phyloP scores from a whole-genome alignment of 2,797 vertebrate species.

The Chelidonichthys spinosus region DNA sequence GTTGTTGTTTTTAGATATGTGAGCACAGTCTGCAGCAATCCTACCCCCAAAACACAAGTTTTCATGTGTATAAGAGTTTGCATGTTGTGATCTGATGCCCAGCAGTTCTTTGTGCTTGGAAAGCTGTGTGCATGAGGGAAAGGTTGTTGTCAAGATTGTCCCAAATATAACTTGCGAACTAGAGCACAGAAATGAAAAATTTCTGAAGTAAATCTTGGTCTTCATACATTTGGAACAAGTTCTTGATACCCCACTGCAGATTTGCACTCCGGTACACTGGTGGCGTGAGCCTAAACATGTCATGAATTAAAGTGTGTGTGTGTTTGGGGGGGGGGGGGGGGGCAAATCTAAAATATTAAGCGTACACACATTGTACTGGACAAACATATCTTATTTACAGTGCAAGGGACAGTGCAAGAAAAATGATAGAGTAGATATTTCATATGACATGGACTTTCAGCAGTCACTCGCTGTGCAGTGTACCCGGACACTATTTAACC shows the following conservation, averaged over 20 bases:
- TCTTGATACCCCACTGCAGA: background rate
- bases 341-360: background rate
- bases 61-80: background rate
- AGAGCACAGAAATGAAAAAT: background rate
- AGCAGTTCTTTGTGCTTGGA: constrained; percentile 4
- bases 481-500: background rate
- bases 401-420: background rate
- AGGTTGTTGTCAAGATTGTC: constrained; percentile 16
- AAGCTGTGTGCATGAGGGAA: background rate
- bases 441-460: constrained; percentile 3
- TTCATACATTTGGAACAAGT: background rate
- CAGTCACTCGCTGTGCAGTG: background rate
- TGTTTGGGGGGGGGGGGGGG: too few relatives aligned
- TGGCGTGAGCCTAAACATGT: background rate
- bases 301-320: background rate
- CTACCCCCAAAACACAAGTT: background rate
- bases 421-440: constrained; percentile 26
- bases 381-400: constrained; percentile 11
- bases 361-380: constrained; percentile 2
- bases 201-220: background rate
- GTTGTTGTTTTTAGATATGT: background rate
- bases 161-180: constrained; percentile 5
- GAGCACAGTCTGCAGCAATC: constrained; percentile 12
- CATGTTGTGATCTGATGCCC: constrained; percentile 14
- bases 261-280: background rate